These are phyloP conservation scores for Seriola rivoliana DNA, from an alignment of 2,113 vertebrate genomes.

Conservation along the genomic window DNA sequence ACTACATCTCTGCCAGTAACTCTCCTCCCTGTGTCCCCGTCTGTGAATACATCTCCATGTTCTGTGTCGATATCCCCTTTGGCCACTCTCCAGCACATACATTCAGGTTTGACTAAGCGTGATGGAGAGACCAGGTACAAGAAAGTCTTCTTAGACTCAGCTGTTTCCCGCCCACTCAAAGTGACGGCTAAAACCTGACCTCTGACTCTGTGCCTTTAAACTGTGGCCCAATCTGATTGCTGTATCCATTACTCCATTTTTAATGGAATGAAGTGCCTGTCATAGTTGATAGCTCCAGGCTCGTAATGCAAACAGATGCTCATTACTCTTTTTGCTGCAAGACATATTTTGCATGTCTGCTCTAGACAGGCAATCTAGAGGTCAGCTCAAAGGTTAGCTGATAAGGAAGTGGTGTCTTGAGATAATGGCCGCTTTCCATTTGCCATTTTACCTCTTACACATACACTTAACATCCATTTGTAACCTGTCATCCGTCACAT, in stretches of 20 bases:
- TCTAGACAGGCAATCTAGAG: constrained; percentile 63
- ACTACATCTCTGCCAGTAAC: background rate
- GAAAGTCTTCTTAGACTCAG: constrained; percentile 68
- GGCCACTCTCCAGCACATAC: constrained; percentile 64
- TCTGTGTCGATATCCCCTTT: constrained; percentile 52
- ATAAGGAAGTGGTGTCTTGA: constrained; percentile 62
- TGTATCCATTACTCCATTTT: constrained; percentile 70
- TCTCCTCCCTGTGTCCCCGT: background rate
- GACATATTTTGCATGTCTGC: constrained; percentile 58
- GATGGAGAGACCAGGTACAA: constrained; percentile 29
- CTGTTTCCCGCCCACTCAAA: constrained; percentile 68
- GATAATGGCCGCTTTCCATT: constrained; percentile 69
- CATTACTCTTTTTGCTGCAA: constrained; percentile 67
- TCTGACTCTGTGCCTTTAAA: constrained; percentile 56
- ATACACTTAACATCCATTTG: constrained; percentile 62
- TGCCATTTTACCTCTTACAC: constrained; percentile 55
- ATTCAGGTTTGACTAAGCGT: constrained; percentile 64
- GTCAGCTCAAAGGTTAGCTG: constrained; percentile 66
- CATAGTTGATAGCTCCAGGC: constrained; percentile 53
- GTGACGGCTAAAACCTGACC: constrained; percentile 65
- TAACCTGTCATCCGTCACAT: constrained; percentile 45
- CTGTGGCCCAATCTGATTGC: constrained; percentile 51
- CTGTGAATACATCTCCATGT: constrained; percentile 15
- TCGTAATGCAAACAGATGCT: constrained; percentile 75
- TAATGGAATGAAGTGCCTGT: constrained; percentile 73